Percentiles rank a stretch among this genome's conserved stretches.
Conservation (phyloP, 2,888 invertebrate species). For the Micoletzkya japonica region DNA sequence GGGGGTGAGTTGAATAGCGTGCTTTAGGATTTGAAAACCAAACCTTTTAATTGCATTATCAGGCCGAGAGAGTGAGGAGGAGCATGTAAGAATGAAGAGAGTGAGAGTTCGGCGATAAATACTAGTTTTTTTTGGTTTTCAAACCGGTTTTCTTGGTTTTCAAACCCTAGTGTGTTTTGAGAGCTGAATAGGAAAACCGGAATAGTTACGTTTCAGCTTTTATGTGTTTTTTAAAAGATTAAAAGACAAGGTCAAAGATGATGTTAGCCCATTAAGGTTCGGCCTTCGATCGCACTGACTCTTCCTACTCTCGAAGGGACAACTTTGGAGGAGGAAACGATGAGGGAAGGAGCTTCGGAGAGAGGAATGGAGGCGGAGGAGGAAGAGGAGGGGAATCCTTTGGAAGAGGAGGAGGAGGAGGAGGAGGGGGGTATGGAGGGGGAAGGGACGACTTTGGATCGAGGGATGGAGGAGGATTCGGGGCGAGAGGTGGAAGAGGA, state of each 20-base stretch:
- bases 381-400: constrained; percentile 24
- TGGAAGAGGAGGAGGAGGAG: constrained; percentile 25
- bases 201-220: too few relatives aligned
- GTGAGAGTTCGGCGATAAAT: not conserved
- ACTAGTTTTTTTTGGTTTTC: not conserved
- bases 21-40: too few relatives aligned
- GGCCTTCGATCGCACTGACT: too few relatives aligned
- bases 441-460: not conserved
- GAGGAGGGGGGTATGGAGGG: not conserved
- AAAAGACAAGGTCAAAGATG: too few relatives aligned
- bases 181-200: too few relatives aligned
- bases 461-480: constrained; percentile 14
- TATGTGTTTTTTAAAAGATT: too few relatives aligned
- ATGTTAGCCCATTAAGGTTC: too few relatives aligned
- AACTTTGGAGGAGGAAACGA: not conserved
- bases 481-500: constrained; percentile 5
- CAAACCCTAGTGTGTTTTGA: too few relatives aligned
- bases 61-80: not conserved
- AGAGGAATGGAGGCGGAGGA: constrained; percentile 24
- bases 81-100: not conserved
- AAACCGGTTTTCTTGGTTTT: too few relatives aligned
- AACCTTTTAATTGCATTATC: too few relatives aligned
- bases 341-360: constrained; percentile 22
- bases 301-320: too few relatives aligned
- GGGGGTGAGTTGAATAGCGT: too few relatives aligned